Percentiles rank a stretch among this genome's conserved stretches.
Conservation (phyloP, 1,140 invertebrate species). For the Maniola jurtina region DNA sequence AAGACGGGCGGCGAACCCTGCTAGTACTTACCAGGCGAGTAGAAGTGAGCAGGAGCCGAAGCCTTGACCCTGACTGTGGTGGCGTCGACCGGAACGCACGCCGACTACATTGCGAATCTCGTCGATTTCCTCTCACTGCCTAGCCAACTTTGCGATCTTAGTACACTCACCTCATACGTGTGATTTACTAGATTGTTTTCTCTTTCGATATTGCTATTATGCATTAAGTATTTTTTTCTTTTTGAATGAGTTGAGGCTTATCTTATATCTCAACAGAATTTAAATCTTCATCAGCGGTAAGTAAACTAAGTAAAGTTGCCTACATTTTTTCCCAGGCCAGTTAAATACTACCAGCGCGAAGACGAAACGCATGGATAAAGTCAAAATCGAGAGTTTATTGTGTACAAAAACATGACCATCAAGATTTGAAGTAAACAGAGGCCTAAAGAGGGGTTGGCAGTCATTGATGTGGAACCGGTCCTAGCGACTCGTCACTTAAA, state of each 20-base stretch:
- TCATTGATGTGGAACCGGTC: conserved; percentile 75
- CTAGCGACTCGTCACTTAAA: conserved; percentile 55
- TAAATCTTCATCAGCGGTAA: neutral
- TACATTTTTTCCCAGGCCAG: conserved; percentile 13
- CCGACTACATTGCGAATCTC: conserved; percentile 68
- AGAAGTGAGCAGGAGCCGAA: conserved; percentile 68
- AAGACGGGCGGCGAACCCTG: conserved; percentile 34
- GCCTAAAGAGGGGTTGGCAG: conserved; percentile 57
- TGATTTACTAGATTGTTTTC: conserved; percentile 60
- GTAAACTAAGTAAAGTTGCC: neutral
- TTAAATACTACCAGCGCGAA: neutral
- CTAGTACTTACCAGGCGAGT: conserved; percentile 58
- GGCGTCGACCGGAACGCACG: conserved; percentile 76
- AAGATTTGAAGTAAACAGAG: conserved; percentile 55
- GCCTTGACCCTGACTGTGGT: conserved; percentile 75
- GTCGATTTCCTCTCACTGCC: conserved; percentile 58
- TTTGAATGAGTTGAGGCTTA: no score
- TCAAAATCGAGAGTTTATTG: conserved; percentile 67
- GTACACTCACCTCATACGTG: conserved; percentile 61
- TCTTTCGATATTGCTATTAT: conserved; percentile 38
- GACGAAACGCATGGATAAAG: conserved; percentile 25
- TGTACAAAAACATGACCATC: conserved; percentile 51
- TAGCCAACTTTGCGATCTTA: conserved; percentile 59
- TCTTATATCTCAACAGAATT: no score
- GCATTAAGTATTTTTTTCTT: no score